A percentile compares a stretch with the other conserved stretches of the same genome.
phyloP scores from a whole-genome alignment of 2,113 vertebrate genomes.

The Cyprinodon brontotheroides region DNA sequence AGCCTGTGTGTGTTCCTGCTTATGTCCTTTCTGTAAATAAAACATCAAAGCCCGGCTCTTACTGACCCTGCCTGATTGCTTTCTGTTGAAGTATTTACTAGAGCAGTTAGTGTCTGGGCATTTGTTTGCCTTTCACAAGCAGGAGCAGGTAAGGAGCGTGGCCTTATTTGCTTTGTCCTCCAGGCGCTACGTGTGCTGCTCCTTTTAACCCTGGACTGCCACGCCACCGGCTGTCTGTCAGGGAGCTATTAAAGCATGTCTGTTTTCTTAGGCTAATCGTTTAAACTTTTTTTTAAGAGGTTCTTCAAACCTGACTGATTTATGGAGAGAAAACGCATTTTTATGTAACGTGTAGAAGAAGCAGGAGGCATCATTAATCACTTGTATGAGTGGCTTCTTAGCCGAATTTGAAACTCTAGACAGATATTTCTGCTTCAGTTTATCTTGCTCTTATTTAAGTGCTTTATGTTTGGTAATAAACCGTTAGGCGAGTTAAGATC shows the following conservation, averaged over 20 bases:
- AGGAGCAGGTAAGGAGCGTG: slow-evolving; percentile 41
- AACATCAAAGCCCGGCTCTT: background rate
- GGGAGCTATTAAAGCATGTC: background rate
- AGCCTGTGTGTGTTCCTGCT: background rate
- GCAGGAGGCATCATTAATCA: too few species aligned
- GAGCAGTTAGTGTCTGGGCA: slow-evolving; percentile 26
- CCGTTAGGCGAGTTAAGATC: too few species aligned
- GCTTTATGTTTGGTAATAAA: too few species aligned
- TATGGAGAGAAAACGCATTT: background rate
- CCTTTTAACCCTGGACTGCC: slow-evolving; percentile 5
- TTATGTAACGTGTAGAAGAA: background rate
- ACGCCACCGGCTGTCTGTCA: background rate
- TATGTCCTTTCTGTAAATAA: slow-evolving; percentile 1
- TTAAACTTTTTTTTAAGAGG: background rate
- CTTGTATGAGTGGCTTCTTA: too few species aligned
- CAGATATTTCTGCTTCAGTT: too few species aligned
- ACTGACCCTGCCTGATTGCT: slow-evolving; percentile 6
- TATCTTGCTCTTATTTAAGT: too few species aligned
- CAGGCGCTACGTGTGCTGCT: slow-evolving; percentile 13
- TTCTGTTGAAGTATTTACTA: slow-evolving; percentile 40
- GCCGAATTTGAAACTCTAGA: too few species aligned
- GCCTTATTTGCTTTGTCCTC: slow-evolving; percentile 44
- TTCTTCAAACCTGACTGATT: background rate
- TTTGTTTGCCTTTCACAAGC: slow-evolving; percentile 56
- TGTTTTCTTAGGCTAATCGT: background rate